Evolutionary conservation across 2,113 vertebrate genomes (phyloP).

Genomic region (Oophaga pumilio): DNA sequence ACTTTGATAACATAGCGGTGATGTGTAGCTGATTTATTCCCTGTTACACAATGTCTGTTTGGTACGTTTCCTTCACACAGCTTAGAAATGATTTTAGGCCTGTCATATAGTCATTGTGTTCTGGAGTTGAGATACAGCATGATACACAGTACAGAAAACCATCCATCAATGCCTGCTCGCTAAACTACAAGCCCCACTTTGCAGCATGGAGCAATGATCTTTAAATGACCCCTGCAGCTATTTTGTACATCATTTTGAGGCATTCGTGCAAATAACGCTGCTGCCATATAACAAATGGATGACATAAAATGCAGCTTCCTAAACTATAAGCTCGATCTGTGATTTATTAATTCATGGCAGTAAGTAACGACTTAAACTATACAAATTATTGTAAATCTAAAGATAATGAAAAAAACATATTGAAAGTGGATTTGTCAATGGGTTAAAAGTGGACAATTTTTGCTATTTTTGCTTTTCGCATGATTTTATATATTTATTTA

Average conservation of each 20-base stretch:
- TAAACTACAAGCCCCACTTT: conserved; percentile 16
- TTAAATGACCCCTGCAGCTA: conserved; percentile 54
- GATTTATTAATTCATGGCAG: not conserved
- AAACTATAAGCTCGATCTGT: not conserved
- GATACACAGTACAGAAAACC: conserved; percentile 45
- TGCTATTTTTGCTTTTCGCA: too few relatives aligned
- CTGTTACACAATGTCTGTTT: not conserved
- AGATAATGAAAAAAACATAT: not conserved
- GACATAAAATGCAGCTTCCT: not conserved
- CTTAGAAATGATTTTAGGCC: conserved; percentile 34
- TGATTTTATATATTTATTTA: too few relatives aligned
- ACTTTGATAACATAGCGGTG: not conserved
- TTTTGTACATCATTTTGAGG: conserved; percentile 40
- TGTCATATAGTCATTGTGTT: conserved; percentile 48
- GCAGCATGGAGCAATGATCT: conserved; percentile 38
- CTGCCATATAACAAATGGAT: not conserved
- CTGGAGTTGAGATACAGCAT: conserved; percentile 37
- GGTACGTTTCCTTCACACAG: conserved; percentile 16
- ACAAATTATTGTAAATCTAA: not conserved
- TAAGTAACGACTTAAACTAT: not conserved
- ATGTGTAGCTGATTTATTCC: not conserved
- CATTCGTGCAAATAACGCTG: not conserved
- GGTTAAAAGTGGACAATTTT: too few relatives aligned
- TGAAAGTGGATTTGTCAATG: too few relatives aligned
- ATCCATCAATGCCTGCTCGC: conserved; percentile 47